phyloP scores from a whole-genome alignment of 2,113 vertebrate genomes.

The Megaceryle maxima region DNA sequence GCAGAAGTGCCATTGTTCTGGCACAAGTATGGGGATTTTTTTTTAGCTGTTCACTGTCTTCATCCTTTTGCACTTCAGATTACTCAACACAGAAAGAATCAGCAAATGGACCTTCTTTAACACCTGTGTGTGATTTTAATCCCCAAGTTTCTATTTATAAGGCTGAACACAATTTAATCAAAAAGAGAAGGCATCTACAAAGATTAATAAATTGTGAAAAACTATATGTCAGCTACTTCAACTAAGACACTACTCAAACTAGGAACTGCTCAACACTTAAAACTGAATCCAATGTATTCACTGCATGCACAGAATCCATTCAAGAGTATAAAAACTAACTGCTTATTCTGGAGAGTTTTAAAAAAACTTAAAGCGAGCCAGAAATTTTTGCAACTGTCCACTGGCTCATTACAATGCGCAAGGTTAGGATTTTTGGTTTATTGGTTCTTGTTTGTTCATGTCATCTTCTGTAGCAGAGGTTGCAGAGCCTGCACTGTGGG shows the following conservation, averaged over 20 bases:
- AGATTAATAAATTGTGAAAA: not conserved
- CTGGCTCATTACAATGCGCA: not conserved
- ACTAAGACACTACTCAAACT: not conserved
- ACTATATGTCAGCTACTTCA: not conserved
- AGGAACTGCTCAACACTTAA: not conserved
- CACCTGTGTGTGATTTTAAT: not conserved
- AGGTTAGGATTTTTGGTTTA: not conserved
- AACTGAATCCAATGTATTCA: not conserved
- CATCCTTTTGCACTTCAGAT: not conserved
- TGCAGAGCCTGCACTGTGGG: not conserved
- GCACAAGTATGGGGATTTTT: not conserved
- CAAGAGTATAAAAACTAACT: not conserved
- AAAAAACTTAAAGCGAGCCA: not conserved
- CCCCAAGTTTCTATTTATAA: constrained; percentile 4
- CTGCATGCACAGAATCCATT: not conserved
- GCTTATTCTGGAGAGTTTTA: not conserved
- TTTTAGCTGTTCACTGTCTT: not conserved
- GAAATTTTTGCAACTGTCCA: not conserved
- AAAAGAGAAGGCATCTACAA: not conserved
- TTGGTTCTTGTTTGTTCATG: not conserved
- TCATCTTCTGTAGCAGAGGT: not conserved
- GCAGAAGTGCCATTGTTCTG: not conserved
- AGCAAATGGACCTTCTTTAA: not conserved
- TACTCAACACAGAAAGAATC: not conserved
- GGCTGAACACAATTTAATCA: not conserved